These are phyloP conservation scores for Charanyca ferruginea DNA, from an alignment of 2,888 invertebrate species.

Conservation along the genomic window DNA sequence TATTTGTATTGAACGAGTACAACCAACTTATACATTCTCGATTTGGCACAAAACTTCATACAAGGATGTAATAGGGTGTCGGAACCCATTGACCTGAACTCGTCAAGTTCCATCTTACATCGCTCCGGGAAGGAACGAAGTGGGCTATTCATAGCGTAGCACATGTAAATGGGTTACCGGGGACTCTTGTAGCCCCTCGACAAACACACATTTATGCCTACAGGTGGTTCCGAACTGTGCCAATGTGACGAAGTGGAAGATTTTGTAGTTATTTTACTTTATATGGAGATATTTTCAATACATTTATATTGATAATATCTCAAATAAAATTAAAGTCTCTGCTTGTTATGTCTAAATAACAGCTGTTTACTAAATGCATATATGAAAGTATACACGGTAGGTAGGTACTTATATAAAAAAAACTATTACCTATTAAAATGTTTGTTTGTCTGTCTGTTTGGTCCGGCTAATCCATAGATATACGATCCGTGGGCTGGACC, in stretches of 20 bases:
- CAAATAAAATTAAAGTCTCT: too few relatives aligned
- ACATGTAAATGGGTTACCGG: constrained; percentile 56
- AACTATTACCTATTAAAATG: too few relatives aligned
- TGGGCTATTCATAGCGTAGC: constrained; percentile 53
- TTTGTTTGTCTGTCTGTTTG: too few relatives aligned
- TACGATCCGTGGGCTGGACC: too few relatives aligned
- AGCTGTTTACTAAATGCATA: too few relatives aligned
- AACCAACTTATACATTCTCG: too few relatives aligned
- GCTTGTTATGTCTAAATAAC: too few relatives aligned
- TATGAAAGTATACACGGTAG: too few relatives aligned
- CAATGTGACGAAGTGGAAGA: constrained; percentile 2
- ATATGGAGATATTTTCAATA: not conserved
- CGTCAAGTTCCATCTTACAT: constrained; percentile 32
- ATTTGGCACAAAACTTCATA: not conserved
- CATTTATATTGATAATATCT: too few relatives aligned
- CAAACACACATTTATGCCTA: constrained; percentile 31
- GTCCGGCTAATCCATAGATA: too few relatives aligned
- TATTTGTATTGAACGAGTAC: too few relatives aligned
- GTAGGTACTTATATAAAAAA: too few relatives aligned
- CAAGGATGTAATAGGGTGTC: constrained; percentile 30
- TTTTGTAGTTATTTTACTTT: constrained; percentile 2
- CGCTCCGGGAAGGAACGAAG: constrained; percentile 42
- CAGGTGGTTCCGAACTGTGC: constrained; percentile 49
- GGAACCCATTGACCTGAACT: constrained; percentile 44
- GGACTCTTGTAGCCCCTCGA: constrained; percentile 40